A percentile compares a stretch with the other conserved stretches of the same genome.
phyloP scores from a whole-genome alignment of 2,797 vertebrate genomes.

The Adrianichthys oophorus region DNA sequence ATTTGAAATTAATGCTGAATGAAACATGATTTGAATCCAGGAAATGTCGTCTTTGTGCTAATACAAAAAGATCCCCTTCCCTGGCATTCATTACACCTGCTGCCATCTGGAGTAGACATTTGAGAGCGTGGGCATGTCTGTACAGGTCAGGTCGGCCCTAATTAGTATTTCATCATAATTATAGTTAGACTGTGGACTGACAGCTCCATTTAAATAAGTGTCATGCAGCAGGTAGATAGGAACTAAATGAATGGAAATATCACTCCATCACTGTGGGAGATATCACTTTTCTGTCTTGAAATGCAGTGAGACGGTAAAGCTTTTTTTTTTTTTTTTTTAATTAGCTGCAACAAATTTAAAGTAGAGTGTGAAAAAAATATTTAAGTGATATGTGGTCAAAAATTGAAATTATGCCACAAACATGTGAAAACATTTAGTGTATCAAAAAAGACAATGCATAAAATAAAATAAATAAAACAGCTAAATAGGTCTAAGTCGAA shows the following conservation, averaged over 20 bases:
- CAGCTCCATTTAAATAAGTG: slow-evolving; percentile 64
- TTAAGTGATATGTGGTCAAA: background rate
- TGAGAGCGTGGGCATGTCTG: slow-evolving; percentile 58
- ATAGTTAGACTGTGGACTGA: slow-evolving; percentile 56
- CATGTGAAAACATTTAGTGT: too few species aligned
- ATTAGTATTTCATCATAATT: slow-evolving; percentile 79
- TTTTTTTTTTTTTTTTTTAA: background rate
- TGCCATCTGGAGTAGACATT: slow-evolving; percentile 73
- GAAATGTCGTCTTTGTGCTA: slow-evolving; percentile 33
- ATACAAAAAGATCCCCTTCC: slow-evolving; percentile 50
- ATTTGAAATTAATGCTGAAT: slow-evolving; percentile 39
- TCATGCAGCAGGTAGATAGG: slow-evolving; percentile 38
- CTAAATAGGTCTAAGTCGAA: too few species aligned
- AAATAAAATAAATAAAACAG: too few species aligned
- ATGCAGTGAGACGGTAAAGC: background rate
- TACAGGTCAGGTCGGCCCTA: slow-evolving; percentile 61
- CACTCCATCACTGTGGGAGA: slow-evolving; percentile 16
- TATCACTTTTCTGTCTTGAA: slow-evolving; percentile 4
- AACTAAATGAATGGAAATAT: slow-evolving; percentile 31
- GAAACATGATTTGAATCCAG: slow-evolving; percentile 39
- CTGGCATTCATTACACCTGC: slow-evolving; percentile 58
- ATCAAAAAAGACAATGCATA: too few species aligned
- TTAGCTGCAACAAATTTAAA: slow-evolving; percentile 7
- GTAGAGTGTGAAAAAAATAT: background rate
- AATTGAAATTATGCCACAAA: too few species aligned